Evolutionary conservation across 2,113 vertebrate genomes (phyloP), one percentile per base, ranked within the genome.

Genomic region (Pelecanus crispus): DNA sequence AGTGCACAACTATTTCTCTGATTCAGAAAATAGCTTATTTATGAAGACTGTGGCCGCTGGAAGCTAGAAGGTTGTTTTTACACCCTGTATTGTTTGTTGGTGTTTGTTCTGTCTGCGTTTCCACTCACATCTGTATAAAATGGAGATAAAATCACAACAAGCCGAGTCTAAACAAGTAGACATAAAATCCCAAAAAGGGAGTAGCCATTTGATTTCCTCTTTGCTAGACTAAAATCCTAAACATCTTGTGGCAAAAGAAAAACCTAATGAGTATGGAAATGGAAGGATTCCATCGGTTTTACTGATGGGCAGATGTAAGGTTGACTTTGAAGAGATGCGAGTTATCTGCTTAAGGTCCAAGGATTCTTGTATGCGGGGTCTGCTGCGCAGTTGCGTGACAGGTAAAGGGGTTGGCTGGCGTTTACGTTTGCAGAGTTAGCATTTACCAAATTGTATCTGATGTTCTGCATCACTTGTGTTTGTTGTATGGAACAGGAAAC

Each of bases 301-400:
- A 26, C 36, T 67, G 65, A 66, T 63, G 50, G 40, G 36, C 75
- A 74, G 40, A 28, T 28, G 11, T 9, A 45, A 42, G 36, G 1
- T 12, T 91, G 47, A 15, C 47, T 66, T 59, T 47, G 56, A 80
- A 75, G 10, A 20, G 73, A 32, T 31, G n/a, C 71, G n/a, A 58
- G 63, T 63, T 36, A 34, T 6, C 53, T 86, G 16, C 85, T 49
- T n/a, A 16, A 29, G 42, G 47, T 49, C 40, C 34, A 58, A 62
- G 34, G 80, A 58, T 56, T 77, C 29, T 49, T 31, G 24, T 47
- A 19, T 5, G 13, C 11, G 42, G 82, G 50, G 8, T 29, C 71
- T 59, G n/a, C 44, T 36, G 74, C 2, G 10, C 8, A 5, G 40
- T 66, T 2, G 0, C 0, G 3, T 31, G 36, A 13, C 15, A 12